These are phyloP conservation scores for Egretta garzetta DNA, from an alignment of 2,113 vertebrate genomes.

Conservation along the genomic window DNA sequence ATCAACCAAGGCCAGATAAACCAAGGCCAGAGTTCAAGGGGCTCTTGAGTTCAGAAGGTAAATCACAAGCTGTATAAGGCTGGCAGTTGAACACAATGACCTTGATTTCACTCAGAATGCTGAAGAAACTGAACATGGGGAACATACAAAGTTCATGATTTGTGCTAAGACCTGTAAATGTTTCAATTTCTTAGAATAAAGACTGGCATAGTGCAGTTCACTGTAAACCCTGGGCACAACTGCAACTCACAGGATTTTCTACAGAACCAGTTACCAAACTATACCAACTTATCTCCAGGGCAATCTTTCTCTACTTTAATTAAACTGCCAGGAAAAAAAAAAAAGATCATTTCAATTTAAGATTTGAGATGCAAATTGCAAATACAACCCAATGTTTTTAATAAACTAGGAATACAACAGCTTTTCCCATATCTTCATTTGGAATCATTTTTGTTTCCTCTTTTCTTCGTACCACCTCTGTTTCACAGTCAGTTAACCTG, in stretches of 20 bases:
- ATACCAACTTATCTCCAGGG: background rate
- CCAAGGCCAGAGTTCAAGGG: background rate
- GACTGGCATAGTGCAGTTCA: background rate
- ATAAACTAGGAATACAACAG: background rate
- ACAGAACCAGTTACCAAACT: background rate
- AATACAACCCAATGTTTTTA: background rate
- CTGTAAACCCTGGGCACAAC: background rate
- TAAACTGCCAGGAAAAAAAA: background rate
- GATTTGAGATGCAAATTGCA: background rate
- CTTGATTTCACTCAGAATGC: background rate
- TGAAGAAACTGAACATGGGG: background rate
- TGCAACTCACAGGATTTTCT: background rate
- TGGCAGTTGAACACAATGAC: background rate
- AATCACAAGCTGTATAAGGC: background rate
- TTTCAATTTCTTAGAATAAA: background rate
- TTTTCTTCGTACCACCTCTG: background rate
- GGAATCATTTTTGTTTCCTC: background rate
- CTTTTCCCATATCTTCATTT: background rate
- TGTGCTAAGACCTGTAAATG: background rate
- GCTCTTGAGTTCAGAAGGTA: background rate
- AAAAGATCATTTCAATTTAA: background rate
- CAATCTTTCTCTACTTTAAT: background rate
- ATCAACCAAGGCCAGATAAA: background rate
- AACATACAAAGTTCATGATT: background rate
- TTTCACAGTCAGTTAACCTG: background rate